These are phyloP conservation scores for Temnothorax curvispinosus DNA, from an alignment of 1,140 invertebrate species.

Conservation along the genomic window DNA sequence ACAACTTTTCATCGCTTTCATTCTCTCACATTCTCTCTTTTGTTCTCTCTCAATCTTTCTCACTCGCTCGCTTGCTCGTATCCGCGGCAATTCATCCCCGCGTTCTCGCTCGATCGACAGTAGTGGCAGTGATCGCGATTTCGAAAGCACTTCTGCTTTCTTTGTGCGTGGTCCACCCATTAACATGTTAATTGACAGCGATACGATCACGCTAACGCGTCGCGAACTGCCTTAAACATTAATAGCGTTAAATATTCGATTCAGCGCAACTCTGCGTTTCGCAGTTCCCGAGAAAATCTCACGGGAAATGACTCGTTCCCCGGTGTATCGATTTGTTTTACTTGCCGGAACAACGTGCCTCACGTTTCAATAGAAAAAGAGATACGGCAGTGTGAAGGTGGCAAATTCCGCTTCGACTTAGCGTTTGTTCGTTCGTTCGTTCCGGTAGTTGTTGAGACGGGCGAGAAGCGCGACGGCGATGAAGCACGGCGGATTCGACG, in stretches of 20 bases:
- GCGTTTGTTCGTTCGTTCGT: background rate
- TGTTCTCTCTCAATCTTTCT: conserved; percentile 1
- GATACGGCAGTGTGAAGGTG: conserved; percentile 31
- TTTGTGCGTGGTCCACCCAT: conserved; percentile 36
- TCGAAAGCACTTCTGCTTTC: conserved; percentile 38
- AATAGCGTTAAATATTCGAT: background rate
- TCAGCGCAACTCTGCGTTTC: background rate
- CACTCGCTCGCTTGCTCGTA: conserved; percentile 17
- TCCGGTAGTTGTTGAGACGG: background rate
- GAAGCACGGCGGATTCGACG: conserved; percentile 32
- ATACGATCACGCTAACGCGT: background rate
- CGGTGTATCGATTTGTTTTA: background rate
- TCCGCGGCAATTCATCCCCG: conserved; percentile 23
- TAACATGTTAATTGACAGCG: conserved; percentile 44
- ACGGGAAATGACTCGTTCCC: background rate
- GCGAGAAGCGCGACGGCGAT: conserved; percentile 26
- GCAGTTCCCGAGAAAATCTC: background rate
- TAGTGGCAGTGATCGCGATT: conserved; percentile 52
- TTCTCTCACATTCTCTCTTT: conserved; percentile 3
- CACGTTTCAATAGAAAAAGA: conserved; percentile 16
- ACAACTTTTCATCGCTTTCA: background rate
- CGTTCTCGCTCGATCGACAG: conserved; percentile 36
- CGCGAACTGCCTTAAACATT: conserved; percentile 23
- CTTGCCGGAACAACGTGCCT: background rate
- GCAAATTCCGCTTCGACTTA: conserved; percentile 2